Conservation (phyloP, 2,113 vertebrate species). For the Brachyhypopomus gauderio region DNA sequence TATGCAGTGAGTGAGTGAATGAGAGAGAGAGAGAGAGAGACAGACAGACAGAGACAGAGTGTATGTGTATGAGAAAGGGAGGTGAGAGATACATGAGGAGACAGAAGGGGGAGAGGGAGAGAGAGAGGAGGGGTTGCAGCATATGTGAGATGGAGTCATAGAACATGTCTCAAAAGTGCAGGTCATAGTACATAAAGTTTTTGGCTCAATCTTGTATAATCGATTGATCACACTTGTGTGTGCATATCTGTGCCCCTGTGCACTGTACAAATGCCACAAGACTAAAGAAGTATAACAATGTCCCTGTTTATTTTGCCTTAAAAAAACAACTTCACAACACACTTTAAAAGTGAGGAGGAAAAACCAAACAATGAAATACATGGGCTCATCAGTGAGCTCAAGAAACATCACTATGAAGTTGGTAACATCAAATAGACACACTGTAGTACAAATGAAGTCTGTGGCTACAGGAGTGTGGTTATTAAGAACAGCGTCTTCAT, state of each 20-base stretch:
- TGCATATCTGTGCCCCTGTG: not conserved
- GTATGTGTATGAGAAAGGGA: not conserved
- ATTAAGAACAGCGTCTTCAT: too few species aligned
- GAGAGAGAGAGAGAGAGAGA: not conserved
- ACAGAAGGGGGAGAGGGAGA: not conserved
- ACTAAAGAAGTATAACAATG: constrained; percentile 37
- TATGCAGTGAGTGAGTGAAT: not conserved
- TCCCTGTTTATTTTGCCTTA: constrained; percentile 30
- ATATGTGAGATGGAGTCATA: not conserved
- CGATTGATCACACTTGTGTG: not conserved
- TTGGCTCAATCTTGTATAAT: not conserved
- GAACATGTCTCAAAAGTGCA: constrained; percentile 11
- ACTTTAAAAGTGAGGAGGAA: constrained; percentile 54
- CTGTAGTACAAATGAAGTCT: not conserved
- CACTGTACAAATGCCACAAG: not conserved
- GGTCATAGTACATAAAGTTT: not conserved
- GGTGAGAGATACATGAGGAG: not conserved
- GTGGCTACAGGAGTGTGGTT: not conserved
- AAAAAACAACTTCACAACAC: constrained; percentile 35
- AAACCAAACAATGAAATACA: constrained; percentile 28
- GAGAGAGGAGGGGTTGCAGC: too few species aligned
- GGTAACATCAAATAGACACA: not conserved
- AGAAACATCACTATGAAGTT: not conserved
- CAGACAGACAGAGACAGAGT: not conserved
- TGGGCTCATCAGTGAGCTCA: not conserved